Conservation (phyloP, 2,113 vertebrate genomes). For the Vulpes lagopus region DNA sequence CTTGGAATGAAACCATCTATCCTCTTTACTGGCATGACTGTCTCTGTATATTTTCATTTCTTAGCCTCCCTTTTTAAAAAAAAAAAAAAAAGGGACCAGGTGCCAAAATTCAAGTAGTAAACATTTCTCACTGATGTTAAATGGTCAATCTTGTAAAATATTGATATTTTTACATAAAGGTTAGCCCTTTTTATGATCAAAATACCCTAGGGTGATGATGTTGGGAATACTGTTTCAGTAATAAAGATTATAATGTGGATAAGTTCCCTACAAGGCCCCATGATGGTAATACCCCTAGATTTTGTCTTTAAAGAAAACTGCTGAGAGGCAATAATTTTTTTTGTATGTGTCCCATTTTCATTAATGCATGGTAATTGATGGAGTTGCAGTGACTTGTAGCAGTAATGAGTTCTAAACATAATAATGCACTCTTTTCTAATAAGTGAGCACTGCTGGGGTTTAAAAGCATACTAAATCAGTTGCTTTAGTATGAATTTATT, state of each 20-base stretch:
- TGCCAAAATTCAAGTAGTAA: conserved; percentile 69
- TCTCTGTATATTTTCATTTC: conserved; percentile 56
- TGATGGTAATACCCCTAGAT: conserved; percentile 89
- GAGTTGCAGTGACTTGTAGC: conserved; percentile 91
- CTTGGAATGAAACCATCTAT: conserved; percentile 32
- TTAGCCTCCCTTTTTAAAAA: not conserved
- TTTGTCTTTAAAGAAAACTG: conserved; percentile 92
- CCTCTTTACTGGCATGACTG: not conserved
- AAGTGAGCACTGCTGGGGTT: conserved; percentile 92
- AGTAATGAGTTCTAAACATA: conserved; percentile 93
- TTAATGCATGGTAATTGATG: conserved; percentile 93
- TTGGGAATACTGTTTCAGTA: conserved; percentile 83
- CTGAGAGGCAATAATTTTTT: conserved; percentile 91
- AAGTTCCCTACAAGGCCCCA: conserved; percentile 88
- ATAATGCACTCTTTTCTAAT: conserved; percentile 93
- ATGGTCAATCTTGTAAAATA: conserved; percentile 60
- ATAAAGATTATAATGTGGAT: conserved; percentile 88
- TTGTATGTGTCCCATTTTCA: conserved; percentile 91
- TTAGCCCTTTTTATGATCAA: conserved; percentile 79
- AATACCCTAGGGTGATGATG: conserved; percentile 76
- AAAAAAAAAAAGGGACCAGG: not conserved
- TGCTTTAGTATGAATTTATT: conserved; percentile 94
- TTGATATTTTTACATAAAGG: conserved; percentile 77
- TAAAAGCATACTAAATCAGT: conserved; percentile 94
- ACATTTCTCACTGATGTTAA: conserved; percentile 67